These are phyloP conservation scores for Takifugu bimaculatus DNA, from an alignment of 2,113 vertebrate species.

Conservation along the genomic window DNA sequence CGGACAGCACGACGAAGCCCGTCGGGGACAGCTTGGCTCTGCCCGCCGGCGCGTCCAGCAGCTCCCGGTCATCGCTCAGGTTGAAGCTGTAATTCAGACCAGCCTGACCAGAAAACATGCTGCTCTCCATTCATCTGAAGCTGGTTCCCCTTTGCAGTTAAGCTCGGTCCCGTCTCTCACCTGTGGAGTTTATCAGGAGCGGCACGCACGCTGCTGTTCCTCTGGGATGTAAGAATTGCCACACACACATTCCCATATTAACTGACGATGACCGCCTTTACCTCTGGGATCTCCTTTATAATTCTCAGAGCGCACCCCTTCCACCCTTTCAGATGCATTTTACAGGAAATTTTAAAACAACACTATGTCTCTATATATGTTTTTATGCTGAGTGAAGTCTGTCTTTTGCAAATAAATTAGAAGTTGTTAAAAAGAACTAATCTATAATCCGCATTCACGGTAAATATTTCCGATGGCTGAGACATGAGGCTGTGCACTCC, in stretches of 20 bases:
- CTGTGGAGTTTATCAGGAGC: conserved; percentile 30
- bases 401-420: not conserved
- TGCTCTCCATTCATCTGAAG: conserved; percentile 56
- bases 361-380: not conserved
- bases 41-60: conserved; percentile 45
- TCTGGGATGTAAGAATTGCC: not conserved
- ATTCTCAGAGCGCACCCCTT: too few species aligned
- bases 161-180: conserved; percentile 3
- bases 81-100: conserved; percentile 67
- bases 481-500: conserved; percentile 14
- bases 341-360: not conserved
- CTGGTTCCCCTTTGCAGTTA: conserved; percentile 18
- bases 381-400: not conserved
- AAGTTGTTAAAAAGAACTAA: not conserved
- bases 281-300: not conserved
- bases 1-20: conserved; percentile 79
- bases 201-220: not conserved
- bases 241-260: conserved; percentile 5
- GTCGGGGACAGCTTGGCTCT: conserved; percentile 67
- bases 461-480: not conserved
- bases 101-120: conserved; percentile 65
- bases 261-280: conserved; percentile 20
- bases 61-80: conserved; percentile 57
- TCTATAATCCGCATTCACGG: conserved; percentile 14
- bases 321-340: too few species aligned